These are phyloP conservation scores for Dolichoris vasculosae DNA, from an alignment of 1,140 invertebrate species.

Conservation along the genomic window DNA sequence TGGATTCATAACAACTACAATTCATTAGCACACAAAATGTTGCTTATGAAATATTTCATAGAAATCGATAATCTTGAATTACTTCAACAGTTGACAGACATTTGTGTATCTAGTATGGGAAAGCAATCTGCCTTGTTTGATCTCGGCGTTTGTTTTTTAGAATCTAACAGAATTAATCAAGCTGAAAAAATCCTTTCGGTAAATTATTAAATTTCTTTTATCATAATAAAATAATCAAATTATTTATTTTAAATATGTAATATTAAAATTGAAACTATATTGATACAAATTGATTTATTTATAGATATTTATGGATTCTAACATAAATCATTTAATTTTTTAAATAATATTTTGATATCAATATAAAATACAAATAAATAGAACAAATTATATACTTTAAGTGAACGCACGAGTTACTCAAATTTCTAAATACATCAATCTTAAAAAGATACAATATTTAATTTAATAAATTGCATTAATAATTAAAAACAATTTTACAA, in stretches of 20 bases:
- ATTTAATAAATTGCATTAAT: no score
- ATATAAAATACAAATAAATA: not conserved
- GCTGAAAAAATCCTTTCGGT: slow-evolving; percentile 87
- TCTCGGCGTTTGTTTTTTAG: slow-evolving; percentile 86
- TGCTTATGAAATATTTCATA: slow-evolving; percentile 82
- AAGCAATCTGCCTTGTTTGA: slow-evolving; percentile 89
- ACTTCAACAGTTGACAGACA: slow-evolving; percentile 86
- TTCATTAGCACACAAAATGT: slow-evolving; percentile 82
- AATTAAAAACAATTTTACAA: no score
- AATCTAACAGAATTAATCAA: slow-evolving; percentile 83
- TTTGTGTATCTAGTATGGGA: slow-evolving; percentile 84
- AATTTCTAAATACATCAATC: not conserved
- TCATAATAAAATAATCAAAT: no score
- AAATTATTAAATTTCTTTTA: slow-evolving; percentile 8
- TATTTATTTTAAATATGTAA: no score
- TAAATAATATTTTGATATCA: not conserved
- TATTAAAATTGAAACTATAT: not conserved
- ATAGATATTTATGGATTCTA: not conserved
- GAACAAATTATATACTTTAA: not conserved
- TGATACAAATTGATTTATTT: not conserved
- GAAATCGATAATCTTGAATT: slow-evolving; percentile 83
- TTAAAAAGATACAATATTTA: no score
- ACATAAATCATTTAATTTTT: not conserved
- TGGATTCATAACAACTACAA: slow-evolving; percentile 78
- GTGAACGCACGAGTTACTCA: not conserved